Base-by-base conservation (phyloP, 2,113 vertebrate species). In the Atrichornis clamosus region DNA sequence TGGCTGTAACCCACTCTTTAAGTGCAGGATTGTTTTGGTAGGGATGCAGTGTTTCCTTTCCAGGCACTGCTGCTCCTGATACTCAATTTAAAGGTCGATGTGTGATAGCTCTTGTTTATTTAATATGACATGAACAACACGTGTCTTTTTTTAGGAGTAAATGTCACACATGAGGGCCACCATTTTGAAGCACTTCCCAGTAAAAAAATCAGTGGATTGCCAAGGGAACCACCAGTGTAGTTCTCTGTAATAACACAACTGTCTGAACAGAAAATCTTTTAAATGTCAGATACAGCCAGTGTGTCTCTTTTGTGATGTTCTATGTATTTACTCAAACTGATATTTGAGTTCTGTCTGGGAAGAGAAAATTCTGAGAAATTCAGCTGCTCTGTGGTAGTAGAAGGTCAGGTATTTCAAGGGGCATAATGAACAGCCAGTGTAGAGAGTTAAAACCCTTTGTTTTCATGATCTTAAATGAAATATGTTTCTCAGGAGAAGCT, bases 31-130 rank as follows among this genome's bases (percentile, higher is more conserved):
- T 89, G 39, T 81, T 91, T 72, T 78, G 69, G 64, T 63, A 32
- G 58, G 55, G 89, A 64, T 87, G 89, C 74, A 76, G 2, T 79
- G 50, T 79, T 94, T 96, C 87, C 74, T 64, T 64, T 62, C 32
- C 69, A 20, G 28, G 35, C 49, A 44, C 39, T 68, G 28, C 82
- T 52, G 32, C 62, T 63, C 41, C 58, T 76, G 28, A 59, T 37
- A 78, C 73, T 42, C 17, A 41, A 23, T 58, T 87, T 19, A 56
- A 86, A 68, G 30, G 23, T 65, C 13, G 32, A 15, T 52, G 35
- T 52, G 39, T 84, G 68, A 26, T 55, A 30, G 35, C 9, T 89
- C 15, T 46, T 87, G 26, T 37, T 89, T 6, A 1, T 75, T 68
- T 39, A 30, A 37, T 59, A 1, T 62, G 16, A 4, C 1, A 1